Conservation (phyloP, 2,113 vertebrate genomes). For the Micronisus gabar region DNA sequence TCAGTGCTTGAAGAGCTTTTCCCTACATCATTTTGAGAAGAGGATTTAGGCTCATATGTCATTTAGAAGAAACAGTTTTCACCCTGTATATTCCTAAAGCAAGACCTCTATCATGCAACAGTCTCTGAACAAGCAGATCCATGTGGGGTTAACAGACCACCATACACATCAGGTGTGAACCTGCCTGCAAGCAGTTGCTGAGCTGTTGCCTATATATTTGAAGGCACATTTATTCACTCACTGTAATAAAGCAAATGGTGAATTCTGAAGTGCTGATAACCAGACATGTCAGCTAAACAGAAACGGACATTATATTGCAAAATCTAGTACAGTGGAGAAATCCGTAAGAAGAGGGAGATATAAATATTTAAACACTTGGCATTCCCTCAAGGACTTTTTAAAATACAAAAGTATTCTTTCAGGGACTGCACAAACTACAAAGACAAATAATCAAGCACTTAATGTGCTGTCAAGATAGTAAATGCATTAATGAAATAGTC, state of each 20-base stretch:
- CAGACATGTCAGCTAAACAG: background rate
- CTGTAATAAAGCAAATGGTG: background rate
- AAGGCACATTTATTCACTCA: background rate
- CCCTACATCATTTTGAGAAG: background rate
- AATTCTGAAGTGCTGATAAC: conserved; percentile 9
- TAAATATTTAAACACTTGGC: conserved; percentile 49
- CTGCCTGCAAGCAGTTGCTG: background rate
- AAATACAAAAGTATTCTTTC: conserved; percentile 22
- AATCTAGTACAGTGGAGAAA: conserved; percentile 12
- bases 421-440: background rate
- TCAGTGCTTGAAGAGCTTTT: background rate
- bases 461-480: background rate
- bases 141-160: background rate
- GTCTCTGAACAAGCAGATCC: background rate
- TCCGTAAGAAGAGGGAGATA: background rate
- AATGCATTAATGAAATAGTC: background rate
- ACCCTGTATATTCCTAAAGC: background rate
- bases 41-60: background rate
- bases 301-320: background rate
- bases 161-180: background rate
- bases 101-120: background rate
- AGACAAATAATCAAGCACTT: conserved; percentile 3
- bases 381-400: conserved; percentile 3
- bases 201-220: background rate
- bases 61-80: background rate